Evolutionary conservation across 1,140 invertebrate genomes (phyloP).

Genomic region (Drosophila ogumai): DNA sequence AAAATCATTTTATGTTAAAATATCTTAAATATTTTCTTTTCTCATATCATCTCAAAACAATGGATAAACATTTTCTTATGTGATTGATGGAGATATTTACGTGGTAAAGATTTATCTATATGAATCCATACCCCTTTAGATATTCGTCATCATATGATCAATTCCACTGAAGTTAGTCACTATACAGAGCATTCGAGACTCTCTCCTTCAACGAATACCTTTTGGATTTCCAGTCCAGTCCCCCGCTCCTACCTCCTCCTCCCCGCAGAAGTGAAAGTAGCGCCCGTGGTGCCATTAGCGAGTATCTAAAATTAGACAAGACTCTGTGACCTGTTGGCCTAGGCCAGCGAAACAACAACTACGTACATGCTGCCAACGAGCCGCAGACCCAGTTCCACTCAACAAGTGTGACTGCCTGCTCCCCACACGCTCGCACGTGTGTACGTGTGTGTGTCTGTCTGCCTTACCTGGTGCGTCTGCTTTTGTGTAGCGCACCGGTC

Average conservation of each 20-base stretch:
- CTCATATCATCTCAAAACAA: background rate
- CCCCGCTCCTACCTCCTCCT: slow-evolving; percentile 1
- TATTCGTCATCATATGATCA: slow-evolving; percentile 3
- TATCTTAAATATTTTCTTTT: background rate
- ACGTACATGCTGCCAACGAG: background rate
- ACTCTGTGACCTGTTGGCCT: slow-evolving; percentile 46
- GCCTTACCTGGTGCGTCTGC: background rate
- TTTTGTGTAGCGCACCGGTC: slow-evolving; percentile 74
- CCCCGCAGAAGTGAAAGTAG: slow-evolving; percentile 39
- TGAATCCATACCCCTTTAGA: background rate
- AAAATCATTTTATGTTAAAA: slow-evolving; percentile 10
- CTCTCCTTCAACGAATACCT: slow-evolving; percentile 12
- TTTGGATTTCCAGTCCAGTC: slow-evolving; percentile 17
- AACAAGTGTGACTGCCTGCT: slow-evolving; percentile 14
- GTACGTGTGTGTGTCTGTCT: background rate
- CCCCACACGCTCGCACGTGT: background rate
- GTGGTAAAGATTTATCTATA: slow-evolving; percentile 10
- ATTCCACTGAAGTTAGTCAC: slow-evolving; percentile 40
- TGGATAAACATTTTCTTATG: background rate
- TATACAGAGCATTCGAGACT: slow-evolving; percentile 26
- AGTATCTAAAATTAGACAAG: slow-evolving; percentile 45
- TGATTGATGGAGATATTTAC: slow-evolving; percentile 23
- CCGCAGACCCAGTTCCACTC: slow-evolving; percentile 24
- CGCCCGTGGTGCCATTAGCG: slow-evolving; percentile 40
- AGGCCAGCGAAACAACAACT: slow-evolving; percentile 25